Evolutionary conservation across 1,140 invertebrate genomes (phyloP), one percentile per base, ranked within the genome.

Genomic region (Cydia strobilella): DNA sequence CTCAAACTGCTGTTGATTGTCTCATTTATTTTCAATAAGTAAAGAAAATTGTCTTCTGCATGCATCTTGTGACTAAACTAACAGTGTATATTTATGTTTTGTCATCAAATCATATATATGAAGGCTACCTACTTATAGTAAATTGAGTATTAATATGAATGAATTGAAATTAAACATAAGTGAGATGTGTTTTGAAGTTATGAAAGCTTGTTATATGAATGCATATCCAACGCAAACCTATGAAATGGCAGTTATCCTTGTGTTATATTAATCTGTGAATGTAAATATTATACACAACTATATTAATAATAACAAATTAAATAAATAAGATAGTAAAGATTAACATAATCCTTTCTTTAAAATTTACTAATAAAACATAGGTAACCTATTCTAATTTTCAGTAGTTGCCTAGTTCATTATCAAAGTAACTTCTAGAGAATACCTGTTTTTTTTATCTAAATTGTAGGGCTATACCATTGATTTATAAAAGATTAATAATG

Each of bases 261-360:
- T 89, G 82, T 88, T 89, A 78, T 83, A 84, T 85, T 83, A 84
- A 81, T 82, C 82, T 83, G 82, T 79, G 80, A 72, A 82, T 91
- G 88, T 91, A 91, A 90, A 90, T 92, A 90, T 86, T 86, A 90
- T 90, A 91, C 85, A 90, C 84, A 77, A 88, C 80, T 86, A 88
- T 89, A 87, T 90, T 91, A 86, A 88, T 90, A 92, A 88, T 86
- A 86, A 91, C 84, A 86, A 90, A 90, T 84, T 88, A 90, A 91
- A 88, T 86, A 85, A 88, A 86, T 90, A 89, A 86, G 80, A 86
- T 90, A 89, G 85, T 88, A 90, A 88, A 90, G 84, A 90, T 88
- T 90, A 90, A 91, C 84, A 88, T 91, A 90, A 91, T 92, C 90
- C 89, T 89, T 90, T 88, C 82, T 86, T 85, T 89, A 92, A 89